These are phyloP conservation scores for Argyresthia albistria DNA, from an alignment of 2,888 invertebrate species.

Conservation along the genomic window DNA sequence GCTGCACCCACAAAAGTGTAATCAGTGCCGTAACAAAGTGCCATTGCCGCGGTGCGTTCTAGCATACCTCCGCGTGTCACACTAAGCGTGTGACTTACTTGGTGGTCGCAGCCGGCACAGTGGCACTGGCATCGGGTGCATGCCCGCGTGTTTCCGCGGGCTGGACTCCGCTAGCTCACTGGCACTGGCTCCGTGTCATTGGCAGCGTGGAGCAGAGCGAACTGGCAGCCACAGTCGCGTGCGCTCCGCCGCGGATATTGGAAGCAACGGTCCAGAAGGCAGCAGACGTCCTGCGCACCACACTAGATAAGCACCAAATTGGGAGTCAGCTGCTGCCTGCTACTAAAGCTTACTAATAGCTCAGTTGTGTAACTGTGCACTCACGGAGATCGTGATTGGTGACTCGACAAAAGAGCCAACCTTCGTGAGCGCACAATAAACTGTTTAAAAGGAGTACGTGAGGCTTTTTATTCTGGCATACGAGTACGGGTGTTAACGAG, in stretches of 20 bases:
- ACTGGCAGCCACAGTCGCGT: conserved; percentile 92
- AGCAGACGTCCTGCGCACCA: conserved; percentile 84
- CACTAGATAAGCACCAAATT: conserved; percentile 45
- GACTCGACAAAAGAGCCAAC: too few relatives aligned
- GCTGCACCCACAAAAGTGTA: not conserved
- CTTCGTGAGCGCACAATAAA: too few relatives aligned
- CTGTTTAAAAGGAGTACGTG: too few relatives aligned
- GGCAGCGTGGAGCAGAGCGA: conserved; percentile 89
- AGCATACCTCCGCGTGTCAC: not conserved
- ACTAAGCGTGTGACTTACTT: conserved; percentile 45
- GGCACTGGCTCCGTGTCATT: conserved; percentile 68
- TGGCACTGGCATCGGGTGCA: conserved; percentile 63
- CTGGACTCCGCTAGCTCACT: conserved; percentile 72
- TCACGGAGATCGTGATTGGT: too few relatives aligned
- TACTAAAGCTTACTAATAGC: too few relatives aligned
- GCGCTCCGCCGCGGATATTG: conserved; percentile 84
- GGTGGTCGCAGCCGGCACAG: conserved; percentile 63
- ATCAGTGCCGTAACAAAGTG: not conserved
- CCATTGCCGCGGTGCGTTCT: not conserved
- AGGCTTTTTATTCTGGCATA: too few relatives aligned
- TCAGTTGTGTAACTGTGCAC: too few relatives aligned
- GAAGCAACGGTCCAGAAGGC: conserved; percentile 91
- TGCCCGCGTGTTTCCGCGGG: conserved; percentile 62
- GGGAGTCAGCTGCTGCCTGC: too few relatives aligned
- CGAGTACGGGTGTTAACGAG: too few relatives aligned